Evolutionary conservation across 2,113 vertebrate species (phyloP).

Genomic region (Amblyopsis rosae): DNA sequence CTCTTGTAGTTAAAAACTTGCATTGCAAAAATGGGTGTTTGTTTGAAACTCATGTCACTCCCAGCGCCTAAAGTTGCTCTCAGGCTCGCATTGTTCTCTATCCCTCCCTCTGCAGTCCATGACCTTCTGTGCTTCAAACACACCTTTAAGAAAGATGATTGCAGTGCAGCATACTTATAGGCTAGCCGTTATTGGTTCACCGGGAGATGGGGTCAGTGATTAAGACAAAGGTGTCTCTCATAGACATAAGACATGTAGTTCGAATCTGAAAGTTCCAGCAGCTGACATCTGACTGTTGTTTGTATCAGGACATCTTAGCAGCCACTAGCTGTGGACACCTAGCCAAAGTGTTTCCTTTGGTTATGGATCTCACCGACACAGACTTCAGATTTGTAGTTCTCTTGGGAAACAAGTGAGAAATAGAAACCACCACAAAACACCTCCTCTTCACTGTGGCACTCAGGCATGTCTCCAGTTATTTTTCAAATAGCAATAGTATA

Average conservation of each 20-base stretch:
- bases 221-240: background rate
- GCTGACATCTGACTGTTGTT: slow-evolving; percentile 5
- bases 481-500: background rate
- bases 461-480: slow-evolving; percentile 25
- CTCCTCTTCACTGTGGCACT: slow-evolving; percentile 11
- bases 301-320: slow-evolving; percentile 39
- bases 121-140: too few relatives aligned
- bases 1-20: too few relatives aligned
- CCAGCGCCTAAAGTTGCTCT: too few relatives aligned
- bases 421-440: too few relatives aligned
- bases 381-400: slow-evolving; percentile 1
- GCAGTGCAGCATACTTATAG: too few relatives aligned
- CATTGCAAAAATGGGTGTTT: too few relatives aligned
- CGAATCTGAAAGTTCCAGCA: slow-evolving; percentile 11
- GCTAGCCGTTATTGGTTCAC: background rate
- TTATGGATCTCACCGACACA: slow-evolving; percentile 1
- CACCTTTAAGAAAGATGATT: too few relatives aligned
- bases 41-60: too few relatives aligned
- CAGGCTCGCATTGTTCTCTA: too few relatives aligned
- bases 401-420: background rate
- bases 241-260: background rate
- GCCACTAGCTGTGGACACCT: slow-evolving; percentile 41
- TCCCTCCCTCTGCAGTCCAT: too few relatives aligned
- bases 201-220: background rate
- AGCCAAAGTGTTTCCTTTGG: slow-evolving; percentile 14